Evolutionary conservation across 2,797 vertebrate genomes (phyloP).

Genomic region (Melanogrammus aeglefinus): DNA sequence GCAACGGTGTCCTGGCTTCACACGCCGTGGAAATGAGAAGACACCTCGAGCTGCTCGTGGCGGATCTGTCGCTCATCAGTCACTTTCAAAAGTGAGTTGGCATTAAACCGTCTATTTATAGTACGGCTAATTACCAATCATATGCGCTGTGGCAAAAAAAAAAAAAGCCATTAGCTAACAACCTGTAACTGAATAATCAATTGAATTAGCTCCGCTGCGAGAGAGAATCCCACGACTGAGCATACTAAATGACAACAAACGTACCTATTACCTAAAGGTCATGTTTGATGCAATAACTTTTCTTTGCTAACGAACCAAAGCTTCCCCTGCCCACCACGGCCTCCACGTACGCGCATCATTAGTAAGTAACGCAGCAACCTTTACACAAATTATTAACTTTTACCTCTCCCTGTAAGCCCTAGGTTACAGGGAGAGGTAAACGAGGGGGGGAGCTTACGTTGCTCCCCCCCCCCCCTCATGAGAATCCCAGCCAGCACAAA

Average conservation of each 20-base stretch:
- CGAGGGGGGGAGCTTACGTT: too few relatives aligned
- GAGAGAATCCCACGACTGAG: neutral
- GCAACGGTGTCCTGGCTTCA: slow-evolving; percentile 21
- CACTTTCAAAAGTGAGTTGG: neutral
- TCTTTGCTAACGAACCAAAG: neutral
- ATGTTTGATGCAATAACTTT: neutral
- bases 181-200: neutral
- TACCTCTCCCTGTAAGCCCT: neutral
- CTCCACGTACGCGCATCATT: neutral
- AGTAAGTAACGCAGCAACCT: neutral
- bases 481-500: neutral
- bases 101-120: neutral
- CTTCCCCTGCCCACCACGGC: neutral
- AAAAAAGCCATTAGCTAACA: neutral
- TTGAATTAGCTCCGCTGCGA: neutral
- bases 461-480: neutral
- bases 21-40: neutral
- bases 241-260: neutral
- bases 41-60: too few relatives aligned
- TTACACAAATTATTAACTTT: neutral
- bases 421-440: too few relatives aligned
- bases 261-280: neutral
- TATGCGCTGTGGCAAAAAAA: neutral
- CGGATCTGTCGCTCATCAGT: neutral
- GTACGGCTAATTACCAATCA: neutral